Evolutionary conservation across 2,888 invertebrate species (phyloP).

Genomic region (Vesta saturnalis): DNA sequence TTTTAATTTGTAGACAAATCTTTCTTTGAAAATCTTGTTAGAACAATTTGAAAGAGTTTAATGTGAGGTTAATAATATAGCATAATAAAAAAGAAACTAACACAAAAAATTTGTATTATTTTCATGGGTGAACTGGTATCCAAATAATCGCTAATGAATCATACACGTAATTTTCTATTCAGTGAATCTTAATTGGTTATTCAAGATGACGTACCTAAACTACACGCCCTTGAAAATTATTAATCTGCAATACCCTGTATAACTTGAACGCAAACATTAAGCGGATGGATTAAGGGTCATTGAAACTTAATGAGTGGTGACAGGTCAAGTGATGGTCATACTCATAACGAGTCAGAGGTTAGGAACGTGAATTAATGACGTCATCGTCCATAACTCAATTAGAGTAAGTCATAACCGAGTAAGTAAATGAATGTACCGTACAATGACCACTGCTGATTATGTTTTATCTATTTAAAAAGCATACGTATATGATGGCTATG

Average conservation of each 20-base stretch:
- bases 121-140: too few relatives aligned
- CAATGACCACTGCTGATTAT: constrained; percentile 18
- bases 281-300: constrained; percentile 25
- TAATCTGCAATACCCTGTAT: neutral
- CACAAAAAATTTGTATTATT: too few relatives aligned
- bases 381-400: constrained; percentile 27
- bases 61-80: too few relatives aligned
- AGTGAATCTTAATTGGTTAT: neutral
- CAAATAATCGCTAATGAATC: neutral
- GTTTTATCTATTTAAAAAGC: neutral
- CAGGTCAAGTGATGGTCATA: constrained; percentile 15
- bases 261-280: neutral
- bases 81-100: too few relatives aligned
- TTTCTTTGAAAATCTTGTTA: too few relatives aligned
- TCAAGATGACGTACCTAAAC: neutral
- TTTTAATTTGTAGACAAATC: too few relatives aligned
- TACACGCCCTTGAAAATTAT: neutral
- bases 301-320: constrained; percentile 24
- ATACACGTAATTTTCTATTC: constrained; percentile 1
- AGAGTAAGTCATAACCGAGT: too few relatives aligned
- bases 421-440: constrained; percentile 32
- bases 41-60: too few relatives aligned
- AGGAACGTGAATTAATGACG: constrained; percentile 34
- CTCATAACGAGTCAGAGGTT: constrained; percentile 31
- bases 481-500: neutral